A percentile compares a stretch with the other conserved stretches of the same genome.
Evolutionary conservation across 2,797 vertebrate species (phyloP).

Genomic region (Parauchenoglanis ngamensis): DNA sequence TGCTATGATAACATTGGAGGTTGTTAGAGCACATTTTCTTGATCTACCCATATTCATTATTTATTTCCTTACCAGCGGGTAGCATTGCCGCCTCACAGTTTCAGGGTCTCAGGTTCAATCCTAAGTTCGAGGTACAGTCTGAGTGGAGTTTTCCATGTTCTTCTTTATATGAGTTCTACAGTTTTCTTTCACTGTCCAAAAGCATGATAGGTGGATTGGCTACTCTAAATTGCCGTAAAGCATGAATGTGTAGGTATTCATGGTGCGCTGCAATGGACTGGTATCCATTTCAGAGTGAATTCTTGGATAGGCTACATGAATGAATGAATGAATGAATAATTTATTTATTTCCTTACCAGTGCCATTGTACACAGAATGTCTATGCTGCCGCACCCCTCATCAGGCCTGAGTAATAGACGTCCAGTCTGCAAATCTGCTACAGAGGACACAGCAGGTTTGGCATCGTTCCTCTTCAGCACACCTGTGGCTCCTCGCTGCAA

Average conservation of each 20-base stretch:
- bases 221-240: not conserved
- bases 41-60: not conserved
- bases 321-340: not conserved
- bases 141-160: not conserved
- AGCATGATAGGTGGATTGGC: not conserved
- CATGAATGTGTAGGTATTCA: not conserved
- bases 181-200: not conserved
- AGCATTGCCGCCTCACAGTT: not conserved
- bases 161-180: not conserved
- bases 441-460: conserved; percentile 47
- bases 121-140: not conserved
- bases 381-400: not conserved
- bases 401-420: not conserved
- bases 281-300: not conserved
- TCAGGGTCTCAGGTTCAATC: not conserved
- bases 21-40: not conserved
- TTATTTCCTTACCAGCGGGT: too few species aligned
- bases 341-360: not conserved
- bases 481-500: conserved; percentile 38
- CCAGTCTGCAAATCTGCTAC: conserved; percentile 12
- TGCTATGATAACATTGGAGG: not conserved
- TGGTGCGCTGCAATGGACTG: not conserved
- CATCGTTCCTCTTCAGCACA: conserved; percentile 39
- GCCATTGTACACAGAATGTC: not conserved
- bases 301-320: not conserved